Base-by-base conservation (phyloP, 2,888 invertebrate species). In the Syrista parreyssii region DNA sequence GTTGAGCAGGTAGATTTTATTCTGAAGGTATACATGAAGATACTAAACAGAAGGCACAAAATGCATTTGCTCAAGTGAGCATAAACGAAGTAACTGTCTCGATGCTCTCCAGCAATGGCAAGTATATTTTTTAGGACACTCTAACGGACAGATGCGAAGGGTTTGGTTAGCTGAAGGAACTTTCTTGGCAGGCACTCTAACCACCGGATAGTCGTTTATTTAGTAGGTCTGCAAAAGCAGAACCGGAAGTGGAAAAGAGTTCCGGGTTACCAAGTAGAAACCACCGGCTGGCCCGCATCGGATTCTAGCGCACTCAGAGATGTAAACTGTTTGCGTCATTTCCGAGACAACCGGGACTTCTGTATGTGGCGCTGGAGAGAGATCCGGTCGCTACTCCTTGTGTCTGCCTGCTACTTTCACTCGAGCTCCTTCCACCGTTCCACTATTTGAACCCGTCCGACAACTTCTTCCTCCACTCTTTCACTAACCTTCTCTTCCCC, bases 321-420 rank as follows among this genome's bases (percentile, higher is more conserved):
- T 86, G 87, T 88, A 88, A 88, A 86, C 88, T 84, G 86, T 89
- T 89, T 85, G 84, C 86, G 80, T 81, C 84, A 84, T 83, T 88
- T 88, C 87, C 87, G 82, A 79, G 77, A 82, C 78, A 81, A 79
- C 78, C 86, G 85, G 84, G 82, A 76, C 79, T 80, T 78, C 82
- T 79, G 84, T 82, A 88, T 87, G 86, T 87, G 83, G 84, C 84
- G 78, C 80, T 81, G 80, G 77, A 78, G 79, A 78, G 76, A 82
- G 80, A 71, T 32, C 32, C 71, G 31, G 31, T 32, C 71, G 31
- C 71, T 71, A 31, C 71, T 30, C 31, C 15, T 6, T 55, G 55
- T 23, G 55, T 55, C 55, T 55, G 55, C 55, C 23, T 55, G 9
- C 23, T 55, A 55, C 55, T 23, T 55, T 55, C 55, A 55, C 55